Evolutionary conservation across 1,140 invertebrate species (phyloP).

Genomic region (Anagrus nilaparvatae): DNA sequence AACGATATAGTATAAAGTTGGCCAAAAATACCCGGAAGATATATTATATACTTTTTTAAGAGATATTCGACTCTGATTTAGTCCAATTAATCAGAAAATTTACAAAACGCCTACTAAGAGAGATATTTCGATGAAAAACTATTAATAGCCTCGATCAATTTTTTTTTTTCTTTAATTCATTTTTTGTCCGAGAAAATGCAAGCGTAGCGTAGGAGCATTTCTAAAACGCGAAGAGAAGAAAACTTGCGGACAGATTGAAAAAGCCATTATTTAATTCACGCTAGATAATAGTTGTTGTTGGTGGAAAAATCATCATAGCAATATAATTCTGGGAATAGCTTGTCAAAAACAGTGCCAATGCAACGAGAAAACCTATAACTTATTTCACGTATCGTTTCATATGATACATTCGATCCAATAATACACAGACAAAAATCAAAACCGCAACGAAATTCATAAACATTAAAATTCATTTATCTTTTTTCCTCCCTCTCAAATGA

Average conservation of each 20-base stretch:
- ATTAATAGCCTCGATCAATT: too few relatives aligned
- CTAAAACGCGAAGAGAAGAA: too few relatives aligned
- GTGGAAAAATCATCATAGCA: too few relatives aligned
- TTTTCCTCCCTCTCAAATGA: neutral
- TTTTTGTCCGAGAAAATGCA: too few relatives aligned
- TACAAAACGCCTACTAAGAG: conserved; percentile 33
- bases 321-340: conserved; percentile 41
- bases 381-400: conserved; percentile 47
- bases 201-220: too few relatives aligned
- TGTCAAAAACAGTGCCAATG: conserved; percentile 44
- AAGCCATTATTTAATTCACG: conserved; percentile 11
- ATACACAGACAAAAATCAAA: conserved; percentile 30
- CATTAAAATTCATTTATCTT: conserved; percentile 21
- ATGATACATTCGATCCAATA: conserved; percentile 47
- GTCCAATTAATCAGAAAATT: conserved; percentile 39
- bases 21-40: conserved; percentile 36
- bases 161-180: too few relatives aligned
- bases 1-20: conserved; percentile 33
- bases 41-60: conserved; percentile 24
- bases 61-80: conserved; percentile 34
- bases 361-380: conserved; percentile 46
- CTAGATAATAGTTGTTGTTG: too few relatives aligned
- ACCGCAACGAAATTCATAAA: conserved; percentile 34
- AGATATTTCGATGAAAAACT: too few relatives aligned
- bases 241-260: conserved; percentile 14